A percentile compares a stretch with the other conserved stretches of the same genome.
phyloP scores from a whole-genome alignment of 2,888 invertebrate species.

The Entomobrya multifasciata region DNA sequence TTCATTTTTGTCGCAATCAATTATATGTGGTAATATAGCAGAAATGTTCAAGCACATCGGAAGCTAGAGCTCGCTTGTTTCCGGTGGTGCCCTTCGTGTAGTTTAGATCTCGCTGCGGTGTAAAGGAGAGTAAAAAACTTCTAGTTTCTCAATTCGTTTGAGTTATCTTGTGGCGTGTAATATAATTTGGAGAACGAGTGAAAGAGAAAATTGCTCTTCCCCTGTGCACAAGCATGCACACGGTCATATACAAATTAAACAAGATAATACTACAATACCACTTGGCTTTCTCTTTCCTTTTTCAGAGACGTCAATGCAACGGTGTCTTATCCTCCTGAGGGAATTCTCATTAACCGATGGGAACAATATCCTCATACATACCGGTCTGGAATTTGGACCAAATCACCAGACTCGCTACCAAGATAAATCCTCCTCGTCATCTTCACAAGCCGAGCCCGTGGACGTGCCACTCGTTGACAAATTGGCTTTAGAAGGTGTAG shows the following conservation, averaged over 20 bases:
- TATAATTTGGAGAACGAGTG: neutral
- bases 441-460: slow-evolving; percentile 66
- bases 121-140: no score
- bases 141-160: neutral
- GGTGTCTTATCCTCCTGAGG: slow-evolving; percentile 80
- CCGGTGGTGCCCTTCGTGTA: no score
- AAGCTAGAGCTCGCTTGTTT: no score
- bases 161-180: neutral
- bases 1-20: no score
- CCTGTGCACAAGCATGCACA: no score
- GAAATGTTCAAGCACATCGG: no score
- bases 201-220: neutral
- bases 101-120: no score
- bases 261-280: neutral
- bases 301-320: slow-evolving; percentile 80
- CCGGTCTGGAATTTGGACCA: slow-evolving; percentile 80
- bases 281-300: slow-evolving; percentile 18
- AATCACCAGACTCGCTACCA: slow-evolving; percentile 74
- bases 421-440: slow-evolving; percentile 65
- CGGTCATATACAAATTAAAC: neutral
- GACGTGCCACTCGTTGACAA: slow-evolving; percentile 80
- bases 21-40: no score
- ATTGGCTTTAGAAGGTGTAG: slow-evolving; percentile 80
- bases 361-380: slow-evolving; percentile 80
- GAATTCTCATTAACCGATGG: slow-evolving; percentile 80